Percentiles rank a stretch among this genome's conserved stretches.
phyloP scores from a whole-genome alignment of 2,797 vertebrate genomes.

The Gymnothorax reevesii region DNA sequence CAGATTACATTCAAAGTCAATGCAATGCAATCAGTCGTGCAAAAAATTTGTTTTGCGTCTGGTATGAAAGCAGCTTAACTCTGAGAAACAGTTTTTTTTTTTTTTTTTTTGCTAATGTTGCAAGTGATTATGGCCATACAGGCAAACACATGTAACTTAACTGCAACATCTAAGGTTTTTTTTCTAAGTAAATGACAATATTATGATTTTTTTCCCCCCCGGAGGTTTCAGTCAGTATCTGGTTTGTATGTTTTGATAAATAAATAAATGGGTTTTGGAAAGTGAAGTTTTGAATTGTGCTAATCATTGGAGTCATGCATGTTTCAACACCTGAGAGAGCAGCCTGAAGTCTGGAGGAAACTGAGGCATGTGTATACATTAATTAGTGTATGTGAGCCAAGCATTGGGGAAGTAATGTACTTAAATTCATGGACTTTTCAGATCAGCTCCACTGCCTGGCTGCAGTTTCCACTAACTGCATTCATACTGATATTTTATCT shows the following conservation, averaged over 20 bases:
- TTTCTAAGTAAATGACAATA: background rate
- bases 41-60: too few species aligned
- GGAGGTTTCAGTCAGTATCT: background rate
- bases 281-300: slow-evolving; percentile 55
- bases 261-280: slow-evolving; percentile 62
- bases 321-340: slow-evolving; percentile 59
- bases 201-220: background rate
- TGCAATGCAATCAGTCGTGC: too few species aligned
- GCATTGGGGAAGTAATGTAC: slow-evolving; percentile 60
- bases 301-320: slow-evolving; percentile 65
- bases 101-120: background rate
- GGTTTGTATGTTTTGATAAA: slow-evolving; percentile 47
- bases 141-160: background rate
- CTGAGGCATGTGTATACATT: slow-evolving; percentile 68
- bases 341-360: slow-evolving; percentile 55
- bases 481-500: slow-evolving; percentile 15
- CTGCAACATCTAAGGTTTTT: background rate
- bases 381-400: slow-evolving; percentile 62
- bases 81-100: too few species aligned
- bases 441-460: slow-evolving; percentile 49
- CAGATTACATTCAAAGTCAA: too few species aligned
- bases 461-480: background rate
- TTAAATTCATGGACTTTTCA: slow-evolving; percentile 57
- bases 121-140: background rate
- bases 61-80: too few species aligned